Conservation (phyloP, 2,797 vertebrate genomes). For the Tarsius wallacei region DNA sequence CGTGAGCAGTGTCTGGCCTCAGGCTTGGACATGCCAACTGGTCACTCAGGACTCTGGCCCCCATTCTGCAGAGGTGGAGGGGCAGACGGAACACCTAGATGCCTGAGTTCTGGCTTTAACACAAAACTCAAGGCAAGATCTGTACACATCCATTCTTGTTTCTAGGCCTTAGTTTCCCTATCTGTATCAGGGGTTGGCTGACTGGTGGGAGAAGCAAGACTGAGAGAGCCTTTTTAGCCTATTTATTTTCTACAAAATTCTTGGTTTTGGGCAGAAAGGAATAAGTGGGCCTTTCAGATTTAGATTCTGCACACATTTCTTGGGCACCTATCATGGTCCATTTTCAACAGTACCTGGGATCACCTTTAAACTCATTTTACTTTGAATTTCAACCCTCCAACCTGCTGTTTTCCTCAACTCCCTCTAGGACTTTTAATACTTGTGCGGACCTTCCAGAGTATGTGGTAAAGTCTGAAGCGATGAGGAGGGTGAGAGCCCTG, state of each 20-base stretch:
- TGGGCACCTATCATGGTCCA: no score
- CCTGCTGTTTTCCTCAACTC: not conserved
- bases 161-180: not conserved
- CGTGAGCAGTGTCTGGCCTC: conserved; percentile 17
- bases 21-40: not conserved
- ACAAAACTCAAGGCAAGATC: not conserved
- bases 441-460: not conserved
- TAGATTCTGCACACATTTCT: not conserved
- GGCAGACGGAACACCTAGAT: not conserved
- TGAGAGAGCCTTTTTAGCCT: not conserved
- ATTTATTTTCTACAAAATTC: not conserved
- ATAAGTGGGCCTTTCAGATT: not conserved
- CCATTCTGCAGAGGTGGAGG: not conserved
- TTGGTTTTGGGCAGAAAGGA: not conserved
- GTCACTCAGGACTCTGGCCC: not conserved
- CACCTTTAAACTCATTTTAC: not conserved
- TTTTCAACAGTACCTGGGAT: not conserved
- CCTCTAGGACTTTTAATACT: not conserved
- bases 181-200: not conserved
- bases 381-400: not conserved
- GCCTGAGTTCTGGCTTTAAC: not conserved
- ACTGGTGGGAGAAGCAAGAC: not conserved
- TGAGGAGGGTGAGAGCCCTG: not conserved
- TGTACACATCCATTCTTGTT: not conserved
- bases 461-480: not conserved